Conservation (phyloP, 2,888 invertebrate genomes). For the Athalia circularis region DNA sequence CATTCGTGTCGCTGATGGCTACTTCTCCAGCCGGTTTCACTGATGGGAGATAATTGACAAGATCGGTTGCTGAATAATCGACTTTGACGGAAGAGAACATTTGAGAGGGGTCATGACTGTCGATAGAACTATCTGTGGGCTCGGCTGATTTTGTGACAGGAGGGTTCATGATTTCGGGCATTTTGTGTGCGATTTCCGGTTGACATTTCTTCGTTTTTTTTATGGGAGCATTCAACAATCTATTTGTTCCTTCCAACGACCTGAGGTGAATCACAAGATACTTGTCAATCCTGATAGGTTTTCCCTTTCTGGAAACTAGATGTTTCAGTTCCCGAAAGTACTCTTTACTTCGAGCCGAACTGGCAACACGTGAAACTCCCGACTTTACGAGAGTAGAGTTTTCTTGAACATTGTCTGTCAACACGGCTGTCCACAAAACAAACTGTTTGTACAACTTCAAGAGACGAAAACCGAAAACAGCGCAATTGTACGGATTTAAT, state of each 20-base stretch:
- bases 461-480: conserved; percentile 32
- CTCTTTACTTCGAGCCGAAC: conserved; percentile 47
- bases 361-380: conserved; percentile 35
- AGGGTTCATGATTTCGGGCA: neutral
- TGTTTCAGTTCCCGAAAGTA: conserved; percentile 48
- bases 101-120: neutral
- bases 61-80: no score
- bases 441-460: conserved; percentile 45
- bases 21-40: no score
- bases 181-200: conserved; percentile 24
- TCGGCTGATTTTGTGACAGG: neutral
- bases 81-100: neutral
- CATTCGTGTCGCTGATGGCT: no score
- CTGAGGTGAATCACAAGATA: conserved; percentile 50
- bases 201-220: neutral
- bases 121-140: neutral
- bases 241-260: conserved; percentile 45
- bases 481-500: conserved; percentile 47
- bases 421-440: conserved; percentile 45
- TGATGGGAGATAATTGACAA: no score
- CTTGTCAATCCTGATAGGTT: conserved; percentile 48
- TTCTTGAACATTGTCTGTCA: conserved; percentile 14
- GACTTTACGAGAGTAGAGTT: conserved; percentile 3
- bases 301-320: conserved; percentile 37
- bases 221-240: conserved; percentile 42